phyloP scores from a whole-genome alignment of 2,888 invertebrate species.

The Perdita meconis region DNA sequence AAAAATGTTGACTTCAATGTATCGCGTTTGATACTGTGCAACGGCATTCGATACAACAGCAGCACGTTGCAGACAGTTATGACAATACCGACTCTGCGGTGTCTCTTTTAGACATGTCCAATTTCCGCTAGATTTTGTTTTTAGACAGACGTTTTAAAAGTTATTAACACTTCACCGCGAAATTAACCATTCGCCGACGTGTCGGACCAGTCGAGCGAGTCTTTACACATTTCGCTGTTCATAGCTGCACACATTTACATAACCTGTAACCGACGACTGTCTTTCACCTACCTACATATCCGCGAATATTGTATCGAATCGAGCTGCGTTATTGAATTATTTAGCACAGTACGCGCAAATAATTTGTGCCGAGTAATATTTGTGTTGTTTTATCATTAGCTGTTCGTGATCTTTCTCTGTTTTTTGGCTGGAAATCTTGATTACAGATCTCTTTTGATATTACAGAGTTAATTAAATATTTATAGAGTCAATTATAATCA shows the following conservation, averaged over 20 bases:
- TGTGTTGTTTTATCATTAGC: slow-evolving; percentile 5
- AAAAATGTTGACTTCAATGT: neutral
- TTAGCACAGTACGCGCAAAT: neutral
- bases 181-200: slow-evolving; percentile 13
- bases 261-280: slow-evolving; percentile 6
- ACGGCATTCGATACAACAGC: neutral
- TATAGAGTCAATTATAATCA: neutral
- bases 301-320: neutral
- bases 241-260: slow-evolving; percentile 23
- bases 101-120: neutral
- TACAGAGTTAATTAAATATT: too few relatives aligned
- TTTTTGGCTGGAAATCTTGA: neutral
- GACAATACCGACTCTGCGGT: neutral
- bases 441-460: neutral
- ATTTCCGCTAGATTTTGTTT: neutral
- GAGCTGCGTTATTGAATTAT: neutral
- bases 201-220: neutral
- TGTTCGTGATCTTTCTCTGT: slow-evolving; percentile 5
- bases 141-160: neutral
- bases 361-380: neutral
- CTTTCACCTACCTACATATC: neutral
- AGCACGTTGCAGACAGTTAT: neutral
- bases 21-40: neutral
- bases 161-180: slow-evolving; percentile 2
- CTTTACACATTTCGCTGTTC: neutral